Base-by-base conservation (phyloP, 2,888 invertebrate genomes). In the Drosophila mimica region DNA sequence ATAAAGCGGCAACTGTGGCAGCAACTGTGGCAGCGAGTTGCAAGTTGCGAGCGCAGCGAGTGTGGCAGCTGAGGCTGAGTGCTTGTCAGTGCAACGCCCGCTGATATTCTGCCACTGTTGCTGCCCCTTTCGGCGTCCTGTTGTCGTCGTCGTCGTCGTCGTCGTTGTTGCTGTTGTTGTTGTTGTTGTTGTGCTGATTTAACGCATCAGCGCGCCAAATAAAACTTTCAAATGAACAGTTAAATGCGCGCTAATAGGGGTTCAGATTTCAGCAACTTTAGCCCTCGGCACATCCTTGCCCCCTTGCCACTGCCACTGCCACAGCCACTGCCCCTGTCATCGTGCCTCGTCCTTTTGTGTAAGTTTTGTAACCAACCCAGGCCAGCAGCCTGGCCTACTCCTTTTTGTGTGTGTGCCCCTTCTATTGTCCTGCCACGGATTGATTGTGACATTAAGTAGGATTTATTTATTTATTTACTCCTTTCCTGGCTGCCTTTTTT, bases 381-480 rank as follows among this genome's bases (percentile, higher is more conserved):
- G 20, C 54, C 65, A 36, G 57, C 46, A 59, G 64, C 54, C 67
- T 63, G 66, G 66, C 67, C 66, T 64, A 76, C 79, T 79, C 68
- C 70, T 82, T 72, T 73, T 63, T 30, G 46, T 43, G 15, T 59
- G 15, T 53, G 25, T 53, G 33, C 25, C 8, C 30, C 40, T 34
- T 40, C 77, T 59, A 73, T 79, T 80, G 82, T 83, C 81, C 76
- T 79, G 82, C 76, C 82, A 46, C 74, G 80, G 91, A 92, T 92
- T 92, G 92, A 92, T 91, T 90, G 92, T 92, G 92, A 92, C 92
- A 91, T 91, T 92, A 92, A 92, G 92, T 88, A 91, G 92, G 92
- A 92, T 92, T 92, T 92, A 91, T 91, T 92, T 91, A 91, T 91
- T 89, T 88, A 84, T 87, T 91, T 90, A 84, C 89, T 88, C 83